Conservation (phyloP, 2,113 vertebrate species). For the Prunella fulvescens region DNA sequence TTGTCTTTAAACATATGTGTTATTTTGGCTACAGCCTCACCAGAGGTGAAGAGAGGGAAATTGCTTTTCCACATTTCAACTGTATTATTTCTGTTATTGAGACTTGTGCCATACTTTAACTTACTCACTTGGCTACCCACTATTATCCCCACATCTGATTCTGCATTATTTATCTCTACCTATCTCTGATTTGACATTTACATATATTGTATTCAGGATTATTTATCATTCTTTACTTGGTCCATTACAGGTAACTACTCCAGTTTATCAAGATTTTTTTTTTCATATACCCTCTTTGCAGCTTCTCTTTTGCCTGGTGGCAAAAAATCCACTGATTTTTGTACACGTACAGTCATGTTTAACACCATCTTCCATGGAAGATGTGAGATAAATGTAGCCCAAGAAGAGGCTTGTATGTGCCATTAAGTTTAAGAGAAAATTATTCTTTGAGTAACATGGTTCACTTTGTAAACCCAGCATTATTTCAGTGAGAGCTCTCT, state of each 20-base stretch:
- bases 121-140: background rate
- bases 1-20: accelerated
- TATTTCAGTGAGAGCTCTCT: background rate
- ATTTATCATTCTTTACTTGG: background rate
- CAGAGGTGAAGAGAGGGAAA: background rate
- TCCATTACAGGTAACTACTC: background rate
- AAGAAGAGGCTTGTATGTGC: background rate
- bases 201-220: background rate
- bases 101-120: background rate
- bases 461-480: background rate
- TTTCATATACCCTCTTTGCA: background rate
- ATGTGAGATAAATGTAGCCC: background rate
- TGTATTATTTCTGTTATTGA: background rate
- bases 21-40: background rate
- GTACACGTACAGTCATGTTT: background rate
- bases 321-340: background rate
- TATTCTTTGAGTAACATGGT: background rate
- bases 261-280: background rate
- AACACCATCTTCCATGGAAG: background rate
- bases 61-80: background rate
- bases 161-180: background rate
- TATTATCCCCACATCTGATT: background rate
- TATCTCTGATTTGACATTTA: background rate
- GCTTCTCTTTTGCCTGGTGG: background rate
- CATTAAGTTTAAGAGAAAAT: background rate